Percentiles rank a stretch among this genome's conserved stretches.
phyloP scores from a whole-genome alignment of 1,140 invertebrate genomes.

The Drosophila subpulchrella region DNA sequence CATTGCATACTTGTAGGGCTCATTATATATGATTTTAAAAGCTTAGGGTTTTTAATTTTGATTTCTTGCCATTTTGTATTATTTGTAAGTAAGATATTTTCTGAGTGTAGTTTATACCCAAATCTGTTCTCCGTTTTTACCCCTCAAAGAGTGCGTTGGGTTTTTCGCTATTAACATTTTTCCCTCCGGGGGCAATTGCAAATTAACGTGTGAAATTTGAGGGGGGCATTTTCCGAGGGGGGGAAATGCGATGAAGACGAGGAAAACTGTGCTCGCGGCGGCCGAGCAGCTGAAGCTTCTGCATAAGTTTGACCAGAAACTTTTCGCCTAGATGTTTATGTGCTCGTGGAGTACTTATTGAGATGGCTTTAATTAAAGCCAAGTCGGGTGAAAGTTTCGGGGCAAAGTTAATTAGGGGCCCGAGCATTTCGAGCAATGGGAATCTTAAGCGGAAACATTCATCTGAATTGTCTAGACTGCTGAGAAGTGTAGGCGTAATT shows the following conservation, averaged over 20 bases:
- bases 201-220: conserved; percentile 73
- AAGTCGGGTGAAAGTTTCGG: conserved; percentile 52
- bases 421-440: conserved; percentile 31
- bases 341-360: conserved; percentile 52
- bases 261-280: conserved; percentile 14
- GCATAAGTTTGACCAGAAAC: conserved; percentile 67
- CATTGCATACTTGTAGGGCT: too few relatives aligned
- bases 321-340: conserved; percentile 46
- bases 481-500: conserved; percentile 46
- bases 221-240: conserved; percentile 15
- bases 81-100: neutral
- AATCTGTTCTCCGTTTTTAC: conserved; percentile 1
- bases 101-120: neutral
- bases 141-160: conserved; percentile 30
- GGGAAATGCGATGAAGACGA: conserved; percentile 10
- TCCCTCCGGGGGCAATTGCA: conserved; percentile 63
- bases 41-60: too few relatives aligned
- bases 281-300: conserved; percentile 20
- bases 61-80: neutral
- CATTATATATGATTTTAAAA: too few relatives aligned
- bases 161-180: conserved; percentile 66
- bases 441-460: conserved; percentile 49
- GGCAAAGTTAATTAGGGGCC: conserved; percentile 51
- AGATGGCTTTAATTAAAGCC: conserved; percentile 62
- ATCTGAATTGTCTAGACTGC: conserved; percentile 47